Base-by-base conservation (phyloP, 2,888 invertebrate genomes). In the Agrotis puta region DNA sequence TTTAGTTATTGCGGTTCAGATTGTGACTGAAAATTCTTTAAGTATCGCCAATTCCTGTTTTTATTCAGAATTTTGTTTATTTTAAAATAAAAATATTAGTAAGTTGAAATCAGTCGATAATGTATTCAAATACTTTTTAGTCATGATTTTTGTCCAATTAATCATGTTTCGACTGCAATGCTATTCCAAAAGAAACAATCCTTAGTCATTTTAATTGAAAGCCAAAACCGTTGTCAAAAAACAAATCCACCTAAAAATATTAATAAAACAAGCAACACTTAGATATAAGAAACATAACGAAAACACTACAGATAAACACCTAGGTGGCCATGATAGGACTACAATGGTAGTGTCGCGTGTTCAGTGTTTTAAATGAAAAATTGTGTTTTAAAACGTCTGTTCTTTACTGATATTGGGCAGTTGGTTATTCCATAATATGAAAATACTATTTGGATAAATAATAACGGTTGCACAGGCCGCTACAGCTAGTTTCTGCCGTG, bases 261-360 rank as follows among this genome's bases (percentile, higher is more conserved):
- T 69, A 62, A 67, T 58, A 51, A 74, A 80, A 74, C 57, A 79
- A 81, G 73, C 80, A 87, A 87, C 89, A 87, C 76, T 74, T 61
- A 86, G 65, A 83, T 64, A 68, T 45, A 66, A 72, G 57, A 67
- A 77, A 66, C 74, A 61, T 39, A 57, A 70, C 64, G 24, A 54
- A 71, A 64, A 84, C 66, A 74, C 80, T 86, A 84, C 83, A 33
- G 22, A 66, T 62, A 83, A 80, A 90, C 90, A 91, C 87, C 90
- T 91, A 91, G 69, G 88, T 90, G 89, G 88, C 87, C 89, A 89
- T 86, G 83, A 87, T 66, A 87, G 84, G 81, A 70, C 90, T 92
- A 92, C 88, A 59, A 93, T 93, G 92, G 85, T 69, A 69, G 84
- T 91, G 92, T 86, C 77, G 85, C 88, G 91, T 64, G 64, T 50